These are phyloP conservation scores for Papilio helenus DNA, from an alignment of 1,140 invertebrate species.

Conservation along the genomic window DNA sequence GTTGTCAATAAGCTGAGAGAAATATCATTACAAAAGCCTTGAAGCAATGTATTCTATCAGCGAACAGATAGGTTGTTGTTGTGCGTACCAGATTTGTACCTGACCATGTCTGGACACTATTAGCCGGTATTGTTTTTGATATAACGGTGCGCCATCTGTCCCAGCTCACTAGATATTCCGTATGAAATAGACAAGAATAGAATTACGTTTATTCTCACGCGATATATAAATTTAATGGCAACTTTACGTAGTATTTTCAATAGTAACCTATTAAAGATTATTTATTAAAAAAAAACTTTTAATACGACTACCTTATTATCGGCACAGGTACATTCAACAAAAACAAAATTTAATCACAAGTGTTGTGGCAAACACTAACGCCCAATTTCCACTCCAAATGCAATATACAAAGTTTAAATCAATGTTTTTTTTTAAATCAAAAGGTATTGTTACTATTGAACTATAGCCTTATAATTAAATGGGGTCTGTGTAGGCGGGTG, in stretches of 20 bases:
- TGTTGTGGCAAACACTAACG: neutral
- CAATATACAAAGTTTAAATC: constrained; percentile 2
- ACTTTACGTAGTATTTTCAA: neutral
- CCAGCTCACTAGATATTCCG: neutral
- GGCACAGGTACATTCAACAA: neutral
- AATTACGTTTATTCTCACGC: constrained; percentile 10
- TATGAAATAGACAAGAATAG: constrained; percentile 13
- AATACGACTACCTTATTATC: too few species aligned
- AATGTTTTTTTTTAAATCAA: constrained; percentile 31
- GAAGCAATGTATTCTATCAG: constrained; percentile 13
- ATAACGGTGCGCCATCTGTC: constrained; percentile 22
- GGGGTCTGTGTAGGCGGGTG: constrained; percentile 34
- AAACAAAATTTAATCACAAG: neutral
- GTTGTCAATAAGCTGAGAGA: neutral
- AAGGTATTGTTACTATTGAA: constrained; percentile 36
- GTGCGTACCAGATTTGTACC: constrained; percentile 10
- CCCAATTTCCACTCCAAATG: neutral
- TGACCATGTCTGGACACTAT: constrained; percentile 28
- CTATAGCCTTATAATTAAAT: constrained; percentile 41
- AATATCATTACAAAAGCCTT: neutral
- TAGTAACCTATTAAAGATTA: too few species aligned
- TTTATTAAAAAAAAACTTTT: neutral
- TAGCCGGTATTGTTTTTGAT: constrained; percentile 21
- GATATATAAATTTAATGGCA: neutral
- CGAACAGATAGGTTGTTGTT: constrained; percentile 8